A percentile compares a stretch with the other conserved stretches of the same genome.
phyloP scores from a whole-genome alignment of 30 jellyfish, hydroid and myxozoan species.

The Aurelia sp. region DNA sequence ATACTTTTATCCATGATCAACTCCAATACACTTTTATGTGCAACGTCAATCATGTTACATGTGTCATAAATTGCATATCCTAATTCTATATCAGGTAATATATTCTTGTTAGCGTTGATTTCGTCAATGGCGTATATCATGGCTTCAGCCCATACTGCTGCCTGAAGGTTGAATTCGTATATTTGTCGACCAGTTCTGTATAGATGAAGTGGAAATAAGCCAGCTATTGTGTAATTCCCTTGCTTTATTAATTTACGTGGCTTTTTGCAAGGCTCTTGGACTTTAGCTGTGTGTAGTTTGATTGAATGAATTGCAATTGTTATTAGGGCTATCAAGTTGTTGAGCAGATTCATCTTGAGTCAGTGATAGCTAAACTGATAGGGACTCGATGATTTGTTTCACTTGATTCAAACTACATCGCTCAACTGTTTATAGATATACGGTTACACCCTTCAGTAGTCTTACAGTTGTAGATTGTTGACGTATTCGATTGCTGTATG shows the following conservation, averaged over 20 bases:
- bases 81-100: conserved; percentile 37
- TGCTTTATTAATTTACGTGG: conserved; percentile 25
- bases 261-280: conserved; percentile 1
- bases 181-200: conserved; percentile 28
- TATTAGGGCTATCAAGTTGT: too few species aligned
- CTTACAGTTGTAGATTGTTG: too few species aligned
- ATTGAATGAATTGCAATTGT: too few species aligned
- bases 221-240: conserved; percentile 84
- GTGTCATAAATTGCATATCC: conserved; percentile 77
- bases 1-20: conserved; percentile 12
- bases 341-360: too few species aligned
- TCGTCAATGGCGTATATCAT: conserved; percentile 75
- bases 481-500: too few species aligned
- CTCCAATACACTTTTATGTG: conserved; percentile 70
- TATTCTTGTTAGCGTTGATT: conserved; percentile 28
- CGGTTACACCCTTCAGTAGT: too few species aligned
- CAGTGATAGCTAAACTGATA: too few species aligned
- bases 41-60: conserved; percentile 70
- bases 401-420: too few species aligned
- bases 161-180: conserved; percentile 62
- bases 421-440: too few species aligned
- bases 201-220: conserved; percentile 86
- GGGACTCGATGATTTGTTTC: too few species aligned
- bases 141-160: conserved; percentile 74
- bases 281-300: too few species aligned